Base-by-base conservation (phyloP, 2,888 invertebrate genomes). In the Ormyrus labotus region DNA sequence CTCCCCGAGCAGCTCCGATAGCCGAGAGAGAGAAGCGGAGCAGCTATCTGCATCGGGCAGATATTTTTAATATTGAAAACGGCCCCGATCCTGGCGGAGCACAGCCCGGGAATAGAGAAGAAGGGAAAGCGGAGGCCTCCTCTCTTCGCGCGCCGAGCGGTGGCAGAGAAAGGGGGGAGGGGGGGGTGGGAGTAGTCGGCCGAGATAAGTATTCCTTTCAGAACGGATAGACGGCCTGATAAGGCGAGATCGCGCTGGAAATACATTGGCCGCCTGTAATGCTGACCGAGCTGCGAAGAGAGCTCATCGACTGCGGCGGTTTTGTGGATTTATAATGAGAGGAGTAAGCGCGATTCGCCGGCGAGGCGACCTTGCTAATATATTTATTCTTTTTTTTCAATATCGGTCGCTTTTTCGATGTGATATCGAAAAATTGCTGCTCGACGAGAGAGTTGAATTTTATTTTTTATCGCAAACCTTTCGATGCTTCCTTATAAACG, bases 11-110 rank as follows among this genome's bases (percentile, higher is more conserved):
- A 3, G 3, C 48, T n/a, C n/a, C 69, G 63, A 79, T 69, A 79
- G 50, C 34, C 34, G 34, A 2, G 34, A 34, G 19, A 68, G 75
- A 87, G 86, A 85, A 84, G 82, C 34, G 34, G 81, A 78, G 82
- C 83, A 58, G 84, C 82, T 88, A 87, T 87, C 87, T 86, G 65
- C 68, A 83, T 84, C 82, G 83, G 84, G 47, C 6, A 71, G 86
- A 85, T 87, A 88, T 87, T 89, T 89, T 89, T 88, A 87, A 88
- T 88, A 88, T 87, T 86, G 86, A 81, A 84, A 87, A 86, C 84
- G 85, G 83, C 84, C 83, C 80, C 80, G 80, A 19, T 58, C 45
- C 57, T 19, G 71, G 6, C 45, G 7, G 61, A 19, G 34, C 6
- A 11, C 1, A 34, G 34, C 34, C 60, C 61, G 19, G 47, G 9